Evolutionary conservation across 2,888 invertebrate genomes (phyloP).

Genomic region (Volucella bombylans): DNA sequence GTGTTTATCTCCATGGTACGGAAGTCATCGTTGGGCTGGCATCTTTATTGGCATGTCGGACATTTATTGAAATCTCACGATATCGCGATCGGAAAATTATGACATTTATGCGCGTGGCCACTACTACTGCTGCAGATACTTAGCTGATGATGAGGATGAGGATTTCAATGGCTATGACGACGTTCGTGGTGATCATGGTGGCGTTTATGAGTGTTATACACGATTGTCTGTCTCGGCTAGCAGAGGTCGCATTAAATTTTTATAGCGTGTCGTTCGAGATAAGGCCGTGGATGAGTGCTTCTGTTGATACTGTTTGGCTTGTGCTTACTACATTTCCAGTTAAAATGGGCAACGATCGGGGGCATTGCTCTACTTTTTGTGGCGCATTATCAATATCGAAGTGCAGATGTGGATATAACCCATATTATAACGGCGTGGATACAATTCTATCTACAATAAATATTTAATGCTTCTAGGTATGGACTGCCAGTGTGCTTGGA

Average conservation of each 20-base stretch:
- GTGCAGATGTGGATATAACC: conserved; percentile 5
- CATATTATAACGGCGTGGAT: not conserved
- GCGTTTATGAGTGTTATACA: conserved; percentile 67
- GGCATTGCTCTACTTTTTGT: conserved; percentile 43
- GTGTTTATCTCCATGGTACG: conserved; percentile 37
- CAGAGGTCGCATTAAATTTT: conserved; percentile 59
- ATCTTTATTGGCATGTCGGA: conserved; percentile 71
- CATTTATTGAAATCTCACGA: conserved; percentile 74
- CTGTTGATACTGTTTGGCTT: conserved; percentile 29
- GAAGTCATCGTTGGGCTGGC: conserved; percentile 65
- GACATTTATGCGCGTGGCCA: conserved; percentile 73
- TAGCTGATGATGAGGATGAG: conserved; percentile 6
- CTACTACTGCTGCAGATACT: conserved; percentile 23
- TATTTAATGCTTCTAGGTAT: not conserved
- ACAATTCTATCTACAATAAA: not conserved
- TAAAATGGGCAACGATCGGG: conserved; percentile 55
- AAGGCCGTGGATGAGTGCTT: conserved; percentile 34
- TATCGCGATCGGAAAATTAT: conserved; percentile 72
- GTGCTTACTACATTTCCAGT: conserved; percentile 46
- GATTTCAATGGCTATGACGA: conserved; percentile 33
- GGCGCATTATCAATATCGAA: not conserved
- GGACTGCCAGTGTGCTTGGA: too few species aligned
- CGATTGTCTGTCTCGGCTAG: conserved; percentile 48
- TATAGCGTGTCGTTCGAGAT: conserved; percentile 64
- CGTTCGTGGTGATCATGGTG: conserved; percentile 50